Evolutionary conservation across 92 coral and sea anemone species (phyloP).

Genomic region (Pocillopora meandrina): DNA sequence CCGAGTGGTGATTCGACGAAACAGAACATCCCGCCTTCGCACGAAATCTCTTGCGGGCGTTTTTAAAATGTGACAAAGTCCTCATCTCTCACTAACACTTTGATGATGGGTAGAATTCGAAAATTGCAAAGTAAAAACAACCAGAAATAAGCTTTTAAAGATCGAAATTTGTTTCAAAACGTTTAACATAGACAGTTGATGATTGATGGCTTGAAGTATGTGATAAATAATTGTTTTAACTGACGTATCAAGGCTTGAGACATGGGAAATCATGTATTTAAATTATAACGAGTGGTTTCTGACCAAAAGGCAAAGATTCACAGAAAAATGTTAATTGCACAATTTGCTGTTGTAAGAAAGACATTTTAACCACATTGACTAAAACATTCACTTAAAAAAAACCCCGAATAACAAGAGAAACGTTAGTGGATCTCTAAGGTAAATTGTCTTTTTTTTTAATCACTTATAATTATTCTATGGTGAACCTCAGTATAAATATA

Average conservation of each 20-base stretch:
- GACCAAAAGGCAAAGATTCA: neutral
- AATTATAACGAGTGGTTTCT: neutral
- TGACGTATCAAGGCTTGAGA: constrained; percentile 1
- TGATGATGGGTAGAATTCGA: too few species aligned
- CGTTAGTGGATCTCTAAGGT: too few species aligned
- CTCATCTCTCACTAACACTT: too few species aligned
- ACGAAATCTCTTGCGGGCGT: neutral
- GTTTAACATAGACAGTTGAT: neutral
- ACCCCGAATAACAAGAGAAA: too few species aligned
- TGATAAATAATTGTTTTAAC: neutral
- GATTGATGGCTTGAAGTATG: constrained; percentile 10
- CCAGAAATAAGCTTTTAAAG: too few species aligned
- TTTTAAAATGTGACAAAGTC: neutral
- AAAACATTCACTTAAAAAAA: too few species aligned
- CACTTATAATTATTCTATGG: neutral
- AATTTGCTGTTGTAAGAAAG: too few species aligned
- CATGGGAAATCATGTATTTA: neutral
- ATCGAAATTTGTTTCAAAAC: neutral
- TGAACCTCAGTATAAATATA: neutral
- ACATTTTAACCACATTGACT: too few species aligned
- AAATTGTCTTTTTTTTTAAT: neutral
- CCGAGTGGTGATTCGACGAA: neutral
- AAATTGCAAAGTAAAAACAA: too few species aligned
- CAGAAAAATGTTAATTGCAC: neutral
- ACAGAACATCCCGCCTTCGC: neutral